Evolutionary conservation across 2,113 vertebrate species (phyloP), one percentile per base, ranked within the genome.

Genomic region (Crocuta crocuta): DNA sequence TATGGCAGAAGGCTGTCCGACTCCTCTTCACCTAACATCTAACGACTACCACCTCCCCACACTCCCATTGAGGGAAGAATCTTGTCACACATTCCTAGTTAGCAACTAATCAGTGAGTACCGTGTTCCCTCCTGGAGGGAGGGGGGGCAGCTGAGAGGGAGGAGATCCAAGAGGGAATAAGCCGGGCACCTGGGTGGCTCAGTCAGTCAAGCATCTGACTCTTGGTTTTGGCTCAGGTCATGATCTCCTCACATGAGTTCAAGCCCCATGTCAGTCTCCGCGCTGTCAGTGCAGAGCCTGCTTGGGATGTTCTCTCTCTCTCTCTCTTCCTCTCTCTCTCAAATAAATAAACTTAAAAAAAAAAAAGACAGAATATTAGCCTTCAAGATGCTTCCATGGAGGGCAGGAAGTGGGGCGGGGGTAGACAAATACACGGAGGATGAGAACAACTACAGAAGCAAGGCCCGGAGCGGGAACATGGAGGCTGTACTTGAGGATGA

Each of bases 361-460:
- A n/a, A 61, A 61, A 61, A n/a, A 85, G 50, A 80, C n/a, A 50
- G 66, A 65, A 50, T 33, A 23, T 17, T 0, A 19, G 80, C 23
- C 53, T 73, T 45, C 10, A 68, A 9, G n/a, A 33, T 43, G 45
- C 71, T 50, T 21, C 16, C 1, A 7, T 13, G 8, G 55, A 2
- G 74, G 26, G 2, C 0, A 0, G 2, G n/a, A 35, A 50, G 70
- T 0, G 1, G 80, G 21, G 4, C 0, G 0, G 23, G 0, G 21
- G 9, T 19, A 39, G 55, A 35, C 10, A 78, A 39, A 53, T 1
- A 21, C 68, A 28, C 1, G 1, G 58, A 61, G 48, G 28, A 63
- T 9, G 3, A 26, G 4, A 39, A 39, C 55, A 33, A 6, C 5
- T 1, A 2, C 28, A 35, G 83, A n/a, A 73, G 24, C 66, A 55